These are phyloP conservation scores for Yasuhikotakia modesta DNA, from an alignment of 2,797 vertebrate genomes.

Conservation along the genomic window DNA sequence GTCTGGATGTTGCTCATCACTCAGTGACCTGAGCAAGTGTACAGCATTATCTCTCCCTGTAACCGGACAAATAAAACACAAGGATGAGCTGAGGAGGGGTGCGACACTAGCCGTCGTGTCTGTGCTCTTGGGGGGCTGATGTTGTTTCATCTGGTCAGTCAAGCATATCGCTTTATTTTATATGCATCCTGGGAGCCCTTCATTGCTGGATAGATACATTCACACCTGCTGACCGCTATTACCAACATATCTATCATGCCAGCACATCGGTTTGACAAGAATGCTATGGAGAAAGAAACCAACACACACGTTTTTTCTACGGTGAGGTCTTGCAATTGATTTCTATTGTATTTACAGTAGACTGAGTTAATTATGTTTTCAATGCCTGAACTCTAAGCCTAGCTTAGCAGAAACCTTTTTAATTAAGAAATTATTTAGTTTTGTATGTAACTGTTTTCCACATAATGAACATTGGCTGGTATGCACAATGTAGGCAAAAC, in stretches of 20 bases:
- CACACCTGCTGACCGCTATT: slow-evolving; percentile 52
- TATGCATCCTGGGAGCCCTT: slow-evolving; percentile 38
- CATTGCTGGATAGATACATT: slow-evolving; percentile 26
- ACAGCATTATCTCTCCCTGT: slow-evolving; percentile 5
- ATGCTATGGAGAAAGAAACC: not conserved
- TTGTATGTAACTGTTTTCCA: not conserved
- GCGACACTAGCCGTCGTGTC: slow-evolving; percentile 33
- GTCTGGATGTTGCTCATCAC: slow-evolving; percentile 30
- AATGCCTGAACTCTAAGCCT: not conserved
- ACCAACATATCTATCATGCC: slow-evolving; percentile 47
- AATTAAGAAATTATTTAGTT: slow-evolving; percentile 5
- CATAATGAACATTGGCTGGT: not conserved
- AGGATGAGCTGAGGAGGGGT: slow-evolving; percentile 19
- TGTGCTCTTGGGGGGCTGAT: slow-evolving; percentile 40
- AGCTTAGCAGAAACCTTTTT: not conserved
- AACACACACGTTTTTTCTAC: not conserved
- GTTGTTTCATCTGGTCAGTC: slow-evolving; percentile 60
- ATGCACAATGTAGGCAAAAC: not conserved
- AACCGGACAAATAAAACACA: slow-evolving; percentile 17
- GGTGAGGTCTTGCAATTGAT: not conserved
- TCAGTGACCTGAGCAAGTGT: slow-evolving; percentile 4
- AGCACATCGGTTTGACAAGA: slow-evolving; percentile 22
- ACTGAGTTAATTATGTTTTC: not conserved
- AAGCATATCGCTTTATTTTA: slow-evolving; percentile 46
- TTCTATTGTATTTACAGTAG: not conserved